A percentile compares a stretch with the other conserved stretches of the same genome.
These are phyloP conservation scores for Mechanitis mazaeus DNA, from an alignment of 2,888 invertebrate species.

Conservation along the genomic window DNA sequence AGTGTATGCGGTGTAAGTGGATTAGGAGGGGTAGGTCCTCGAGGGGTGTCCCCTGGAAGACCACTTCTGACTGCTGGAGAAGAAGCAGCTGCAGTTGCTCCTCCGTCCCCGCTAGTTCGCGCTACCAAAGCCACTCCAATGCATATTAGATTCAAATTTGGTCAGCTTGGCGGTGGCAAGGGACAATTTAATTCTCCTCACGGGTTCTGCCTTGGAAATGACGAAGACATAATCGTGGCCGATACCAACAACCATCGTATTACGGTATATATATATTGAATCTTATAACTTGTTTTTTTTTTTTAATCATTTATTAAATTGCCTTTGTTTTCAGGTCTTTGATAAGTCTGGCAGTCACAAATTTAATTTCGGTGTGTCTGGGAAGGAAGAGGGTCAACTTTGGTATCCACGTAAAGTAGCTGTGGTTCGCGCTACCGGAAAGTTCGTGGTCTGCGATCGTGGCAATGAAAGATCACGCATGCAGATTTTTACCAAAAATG, in stretches of 20 bases:
- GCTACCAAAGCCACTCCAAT: slow-evolving; percentile 87
- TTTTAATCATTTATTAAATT: neutral
- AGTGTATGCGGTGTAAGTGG: slow-evolving; percentile 63
- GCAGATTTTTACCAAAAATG: slow-evolving; percentile 98
- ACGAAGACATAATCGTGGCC: slow-evolving; percentile 97
- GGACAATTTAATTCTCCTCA: slow-evolving; percentile 98
- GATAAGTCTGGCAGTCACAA: slow-evolving; percentile 95
- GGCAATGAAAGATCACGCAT: slow-evolving; percentile 97
- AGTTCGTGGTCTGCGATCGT: slow-evolving; percentile 97
- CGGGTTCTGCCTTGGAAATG: slow-evolving; percentile 95
- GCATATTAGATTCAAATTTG: slow-evolving; percentile 95
- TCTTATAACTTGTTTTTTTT: too few relatives aligned
- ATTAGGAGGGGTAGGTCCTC: slow-evolving; percentile 68
- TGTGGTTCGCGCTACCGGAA: slow-evolving; percentile 89
- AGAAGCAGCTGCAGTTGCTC: slow-evolving; percentile 65
- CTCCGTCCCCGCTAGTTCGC: slow-evolving; percentile 75
- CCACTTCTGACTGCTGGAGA: slow-evolving; percentile 65
- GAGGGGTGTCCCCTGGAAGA: slow-evolving; percentile 72
- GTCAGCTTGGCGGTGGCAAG: slow-evolving; percentile 93
- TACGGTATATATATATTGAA: slow-evolving; percentile 73
- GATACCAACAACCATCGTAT: slow-evolving; percentile 98
- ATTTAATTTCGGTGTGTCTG: slow-evolving; percentile 95
- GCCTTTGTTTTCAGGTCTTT: slow-evolving; percentile 81
- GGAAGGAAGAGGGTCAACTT: slow-evolving; percentile 96
- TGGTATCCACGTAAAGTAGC: slow-evolving; percentile 99